A percentile compares a stretch with the other conserved stretches of the same genome.
Conservation (phyloP, 2,797 vertebrate genomes). For the Melanogrammus aeglefinus region DNA sequence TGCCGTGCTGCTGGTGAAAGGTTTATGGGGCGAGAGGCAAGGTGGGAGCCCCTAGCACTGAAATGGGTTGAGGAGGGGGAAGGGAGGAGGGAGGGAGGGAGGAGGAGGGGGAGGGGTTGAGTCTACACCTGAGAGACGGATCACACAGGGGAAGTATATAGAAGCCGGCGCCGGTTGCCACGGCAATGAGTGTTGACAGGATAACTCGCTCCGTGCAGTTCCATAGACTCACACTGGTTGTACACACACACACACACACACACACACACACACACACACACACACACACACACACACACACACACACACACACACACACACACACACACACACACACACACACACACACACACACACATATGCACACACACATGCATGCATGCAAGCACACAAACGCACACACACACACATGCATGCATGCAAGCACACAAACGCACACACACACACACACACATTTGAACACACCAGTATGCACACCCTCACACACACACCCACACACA, state of each 20-base stretch:
- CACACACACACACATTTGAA: slow-evolving; percentile 34
- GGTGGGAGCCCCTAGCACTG: slow-evolving; percentile 61
- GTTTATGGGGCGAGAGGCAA: slow-evolving; percentile 69
- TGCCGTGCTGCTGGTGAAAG: slow-evolving; percentile 71
- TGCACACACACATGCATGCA: slow-evolving; percentile 46
- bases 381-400: slow-evolving; percentile 13
- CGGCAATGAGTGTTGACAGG: slow-evolving; percentile 64
- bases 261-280: too few relatives aligned
- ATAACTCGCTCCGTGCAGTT: slow-evolving; percentile 46
- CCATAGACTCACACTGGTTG: slow-evolving; percentile 58
- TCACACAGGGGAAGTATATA: slow-evolving; percentile 33
- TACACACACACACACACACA: slow-evolving; percentile 16
- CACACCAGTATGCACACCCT: too few relatives aligned
- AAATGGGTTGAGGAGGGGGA: slow-evolving; percentile 43
- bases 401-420: too few relatives aligned
- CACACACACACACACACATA: slow-evolving; percentile 16
- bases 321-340: slow-evolving; percentile 30
- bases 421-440: not conserved
- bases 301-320: not conserved
- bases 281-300: not conserved
- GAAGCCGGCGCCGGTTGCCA: slow-evolving; percentile 49
- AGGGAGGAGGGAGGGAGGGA: slow-evolving; percentile 23
- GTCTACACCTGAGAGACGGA: slow-evolving; percentile 43
- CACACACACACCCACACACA: slow-evolving; percentile 19
- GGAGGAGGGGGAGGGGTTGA: slow-evolving; percentile 46